These are phyloP conservation scores for Mythimna pallens DNA, from an alignment of 2,888 invertebrate species.

Conservation along the genomic window DNA sequence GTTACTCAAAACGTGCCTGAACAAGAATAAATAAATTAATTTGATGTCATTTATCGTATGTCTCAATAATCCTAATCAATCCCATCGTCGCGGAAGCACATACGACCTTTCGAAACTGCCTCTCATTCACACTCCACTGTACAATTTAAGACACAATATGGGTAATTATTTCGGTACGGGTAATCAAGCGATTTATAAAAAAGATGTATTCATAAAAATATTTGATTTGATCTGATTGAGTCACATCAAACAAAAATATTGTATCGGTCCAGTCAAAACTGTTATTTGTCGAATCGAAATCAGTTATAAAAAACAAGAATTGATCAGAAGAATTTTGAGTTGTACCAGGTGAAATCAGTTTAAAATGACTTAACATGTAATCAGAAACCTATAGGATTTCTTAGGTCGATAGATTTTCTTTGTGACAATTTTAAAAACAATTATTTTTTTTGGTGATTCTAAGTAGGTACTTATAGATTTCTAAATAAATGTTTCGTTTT, in stretches of 20 bases:
- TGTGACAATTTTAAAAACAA: no score
- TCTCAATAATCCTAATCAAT: slow-evolving; percentile 26
- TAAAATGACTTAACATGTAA: no score
- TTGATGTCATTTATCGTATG: neutral
- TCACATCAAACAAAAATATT: neutral
- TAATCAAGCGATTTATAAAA: neutral
- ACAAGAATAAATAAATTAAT: neutral
- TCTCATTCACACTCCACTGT: slow-evolving; percentile 9
- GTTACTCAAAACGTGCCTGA: neutral
- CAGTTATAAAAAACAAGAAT: no score
- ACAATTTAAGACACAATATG: slow-evolving; percentile 1
- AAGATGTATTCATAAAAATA: neutral
- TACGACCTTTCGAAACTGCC: slow-evolving; percentile 19
- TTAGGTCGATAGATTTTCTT: no score
- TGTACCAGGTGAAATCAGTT: no score
- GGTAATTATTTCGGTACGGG: neutral
- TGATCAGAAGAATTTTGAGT: no score
- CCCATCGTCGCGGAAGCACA: neutral
- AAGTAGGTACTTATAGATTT: no score
- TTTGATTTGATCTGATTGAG: slow-evolving; percentile 5
- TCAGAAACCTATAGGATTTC: no score
- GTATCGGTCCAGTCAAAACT: neutral
- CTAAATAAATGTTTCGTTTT: no score
- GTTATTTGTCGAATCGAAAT: no score
- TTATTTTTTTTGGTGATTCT: no score